Conservation (phyloP, 2,888 invertebrate genomes). For the Amaurobius ferox region DNA sequence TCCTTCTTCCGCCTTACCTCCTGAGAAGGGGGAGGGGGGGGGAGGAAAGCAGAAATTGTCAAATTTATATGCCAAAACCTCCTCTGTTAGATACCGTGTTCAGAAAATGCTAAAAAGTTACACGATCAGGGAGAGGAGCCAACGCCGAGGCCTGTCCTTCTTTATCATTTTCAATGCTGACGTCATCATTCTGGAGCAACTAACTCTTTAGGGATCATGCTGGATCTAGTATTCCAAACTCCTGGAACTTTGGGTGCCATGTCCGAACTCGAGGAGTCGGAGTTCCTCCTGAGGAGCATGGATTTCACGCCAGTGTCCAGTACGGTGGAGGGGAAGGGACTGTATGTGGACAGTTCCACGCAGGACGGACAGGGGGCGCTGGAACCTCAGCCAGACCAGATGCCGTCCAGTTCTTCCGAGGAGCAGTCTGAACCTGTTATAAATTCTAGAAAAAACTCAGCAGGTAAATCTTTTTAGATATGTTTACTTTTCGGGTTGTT, state of each 20-base stretch:
- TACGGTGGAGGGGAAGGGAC: slow-evolving; percentile 31
- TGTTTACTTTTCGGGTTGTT: background rate
- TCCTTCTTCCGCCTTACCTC: slow-evolving; percentile 8
- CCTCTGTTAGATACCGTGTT: background rate
- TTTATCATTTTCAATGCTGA: slow-evolving; percentile 29
- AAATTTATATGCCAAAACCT: slow-evolving; percentile 45
- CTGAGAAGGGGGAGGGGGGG: slow-evolving; percentile 7
- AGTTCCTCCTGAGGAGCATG: slow-evolving; percentile 53
- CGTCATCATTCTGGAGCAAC: background rate
- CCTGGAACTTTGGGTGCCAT: slow-evolving; percentile 27
- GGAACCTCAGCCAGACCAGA: slow-evolving; percentile 55
- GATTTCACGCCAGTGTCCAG: slow-evolving; percentile 56
- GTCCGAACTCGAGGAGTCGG: slow-evolving; percentile 45
- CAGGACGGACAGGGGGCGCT: slow-evolving; percentile 17
- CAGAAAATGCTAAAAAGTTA: slow-evolving; percentile 20
- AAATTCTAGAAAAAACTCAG: slow-evolving; percentile 38
- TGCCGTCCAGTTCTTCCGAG: slow-evolving; percentile 59
- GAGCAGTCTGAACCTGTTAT: slow-evolving; percentile 24
- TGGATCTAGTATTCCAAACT: slow-evolving; percentile 32
- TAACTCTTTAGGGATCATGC: slow-evolving; percentile 29
- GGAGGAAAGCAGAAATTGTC: slow-evolving; percentile 19
- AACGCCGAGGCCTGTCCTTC: slow-evolving; percentile 25
- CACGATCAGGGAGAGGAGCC: slow-evolving; percentile 37
- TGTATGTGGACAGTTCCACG: slow-evolving; percentile 21
- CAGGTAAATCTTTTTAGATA: slow-evolving; percentile 34